Evolutionary conservation across 2,888 invertebrate species (phyloP).

Genomic region (Drosophila buzzatii): DNA sequence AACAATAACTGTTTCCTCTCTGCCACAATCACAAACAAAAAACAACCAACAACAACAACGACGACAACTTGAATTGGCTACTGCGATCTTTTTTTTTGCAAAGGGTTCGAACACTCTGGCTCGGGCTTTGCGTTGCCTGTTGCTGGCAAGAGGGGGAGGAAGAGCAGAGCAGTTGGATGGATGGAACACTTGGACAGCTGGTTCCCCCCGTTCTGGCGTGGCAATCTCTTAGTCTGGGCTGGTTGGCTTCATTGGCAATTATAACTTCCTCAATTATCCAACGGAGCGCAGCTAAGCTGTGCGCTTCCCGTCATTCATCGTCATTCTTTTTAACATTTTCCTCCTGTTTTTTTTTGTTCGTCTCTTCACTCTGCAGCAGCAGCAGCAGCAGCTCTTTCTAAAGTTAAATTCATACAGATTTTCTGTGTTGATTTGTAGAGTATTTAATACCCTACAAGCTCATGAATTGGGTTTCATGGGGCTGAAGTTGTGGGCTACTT

Average conservation of each 20-base stretch:
- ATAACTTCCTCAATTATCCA: slow-evolving; percentile 85
- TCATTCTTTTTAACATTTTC: slow-evolving; percentile 79
- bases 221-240: slow-evolving; percentile 47
- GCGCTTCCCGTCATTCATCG: slow-evolving; percentile 79
- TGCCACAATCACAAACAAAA: slow-evolving; percentile 37
- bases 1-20: slow-evolving; percentile 77
- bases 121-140: slow-evolving; percentile 61
- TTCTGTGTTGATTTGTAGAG: slow-evolving; percentile 14
- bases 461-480: too few relatives aligned
- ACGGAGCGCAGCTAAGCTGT: slow-evolving; percentile 75
- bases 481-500: neutral
- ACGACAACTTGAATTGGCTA: slow-evolving; percentile 56
- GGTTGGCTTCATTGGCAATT: slow-evolving; percentile 76
- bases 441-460: slow-evolving; percentile 28
- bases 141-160: slow-evolving; percentile 10
- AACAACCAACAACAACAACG: slow-evolving; percentile 18
- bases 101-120: slow-evolving; percentile 59
- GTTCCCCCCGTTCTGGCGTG: slow-evolving; percentile 38
- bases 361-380: slow-evolving; percentile 8
- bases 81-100: slow-evolving; percentile 50
- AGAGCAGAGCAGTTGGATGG: slow-evolving; percentile 15
- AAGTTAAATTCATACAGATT: slow-evolving; percentile 63
- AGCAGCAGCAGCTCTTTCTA: slow-evolving; percentile 37
- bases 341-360: slow-evolving; percentile 50
- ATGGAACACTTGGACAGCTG: slow-evolving; percentile 24